Evolutionary conservation across 2,113 vertebrate genomes (phyloP).

Genomic region (Tamias sibiricus): DNA sequence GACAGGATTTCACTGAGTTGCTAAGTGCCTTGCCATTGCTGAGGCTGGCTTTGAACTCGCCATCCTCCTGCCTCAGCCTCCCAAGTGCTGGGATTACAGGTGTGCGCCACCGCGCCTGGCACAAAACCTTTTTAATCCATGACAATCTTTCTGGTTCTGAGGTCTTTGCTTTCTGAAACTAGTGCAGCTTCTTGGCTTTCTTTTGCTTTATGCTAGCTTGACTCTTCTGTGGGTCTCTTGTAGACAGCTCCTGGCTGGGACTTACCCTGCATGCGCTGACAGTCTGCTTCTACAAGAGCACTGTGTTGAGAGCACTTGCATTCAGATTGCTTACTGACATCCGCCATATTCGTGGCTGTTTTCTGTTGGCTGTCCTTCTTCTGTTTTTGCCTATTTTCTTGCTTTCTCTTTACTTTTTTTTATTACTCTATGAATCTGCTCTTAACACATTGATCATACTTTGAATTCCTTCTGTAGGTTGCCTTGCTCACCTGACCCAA

Average conservation of each 20-base stretch:
- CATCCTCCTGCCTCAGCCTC: no score
- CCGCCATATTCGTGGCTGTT: not conserved
- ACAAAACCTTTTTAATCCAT: not conserved
- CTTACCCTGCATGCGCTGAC: not conserved
- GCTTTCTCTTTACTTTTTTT: not conserved
- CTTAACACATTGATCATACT: not conserved
- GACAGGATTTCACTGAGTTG: no score
- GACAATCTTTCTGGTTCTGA: slow-evolving; percentile 5
- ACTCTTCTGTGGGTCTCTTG: not conserved
- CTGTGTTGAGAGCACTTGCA: not conserved
- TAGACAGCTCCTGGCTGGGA: not conserved
- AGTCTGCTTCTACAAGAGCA: no score
- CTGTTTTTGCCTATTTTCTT: not conserved
- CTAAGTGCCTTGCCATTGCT: no score
- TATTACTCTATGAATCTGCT: not conserved
- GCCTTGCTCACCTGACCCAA: no score
- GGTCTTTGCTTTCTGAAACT: not conserved
- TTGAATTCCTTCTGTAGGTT: not conserved
- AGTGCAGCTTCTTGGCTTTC: not conserved
- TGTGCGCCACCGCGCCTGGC: no score
- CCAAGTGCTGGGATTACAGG: no score
- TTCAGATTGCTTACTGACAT: not conserved
- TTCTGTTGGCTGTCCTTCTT: not conserved
- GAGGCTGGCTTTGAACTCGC: no score
- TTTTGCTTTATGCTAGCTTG: not conserved